Evolutionary conservation across 1,140 invertebrate species (phyloP).

Genomic region (Drosophila nasuta): DNA sequence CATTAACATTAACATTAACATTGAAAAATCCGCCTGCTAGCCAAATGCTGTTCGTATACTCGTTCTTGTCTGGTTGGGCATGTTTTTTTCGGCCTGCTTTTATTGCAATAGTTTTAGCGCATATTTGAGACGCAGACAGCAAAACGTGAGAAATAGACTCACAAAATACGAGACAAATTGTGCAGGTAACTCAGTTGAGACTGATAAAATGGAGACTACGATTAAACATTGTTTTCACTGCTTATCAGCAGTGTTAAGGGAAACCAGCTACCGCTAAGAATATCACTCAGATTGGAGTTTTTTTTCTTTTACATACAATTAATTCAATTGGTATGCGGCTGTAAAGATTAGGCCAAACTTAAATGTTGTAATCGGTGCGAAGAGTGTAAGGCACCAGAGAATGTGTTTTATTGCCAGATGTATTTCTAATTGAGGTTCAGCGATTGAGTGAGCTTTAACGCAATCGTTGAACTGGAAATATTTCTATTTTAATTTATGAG

Average conservation of each 20-base stretch:
- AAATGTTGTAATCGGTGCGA: neutral
- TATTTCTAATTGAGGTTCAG: neutral
- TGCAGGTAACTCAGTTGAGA: constrained; percentile 2
- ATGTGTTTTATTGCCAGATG: neutral
- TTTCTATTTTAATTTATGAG: no score
- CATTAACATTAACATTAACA: constrained; percentile 74
- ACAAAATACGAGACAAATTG: constrained; percentile 34
- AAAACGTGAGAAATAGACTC: constrained; percentile 66
- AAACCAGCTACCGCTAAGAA: constrained; percentile 9
- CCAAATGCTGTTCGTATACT: constrained; percentile 21
- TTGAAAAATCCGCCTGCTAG: constrained; percentile 18
- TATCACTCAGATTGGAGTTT: constrained; percentile 40
- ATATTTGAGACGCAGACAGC: constrained; percentile 55
- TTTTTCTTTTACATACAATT: neutral
- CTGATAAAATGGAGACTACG: constrained; percentile 59
- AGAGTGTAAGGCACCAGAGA: neutral
- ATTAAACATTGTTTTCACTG: constrained; percentile 31
- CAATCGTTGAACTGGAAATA: neutral
- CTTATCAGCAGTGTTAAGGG: constrained; percentile 53
- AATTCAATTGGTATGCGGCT: constrained; percentile 31
- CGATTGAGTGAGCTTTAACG: neutral
- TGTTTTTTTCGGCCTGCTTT: constrained; percentile 32
- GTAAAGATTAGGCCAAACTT: constrained; percentile 22
- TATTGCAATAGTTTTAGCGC: constrained; percentile 54
- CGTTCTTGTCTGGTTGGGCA: constrained; percentile 28